Evolutionary conservation across 2,797 vertebrate species (phyloP), one percentile per base, ranked within the genome.

Genomic region (Sebastes vulpes): DNA sequence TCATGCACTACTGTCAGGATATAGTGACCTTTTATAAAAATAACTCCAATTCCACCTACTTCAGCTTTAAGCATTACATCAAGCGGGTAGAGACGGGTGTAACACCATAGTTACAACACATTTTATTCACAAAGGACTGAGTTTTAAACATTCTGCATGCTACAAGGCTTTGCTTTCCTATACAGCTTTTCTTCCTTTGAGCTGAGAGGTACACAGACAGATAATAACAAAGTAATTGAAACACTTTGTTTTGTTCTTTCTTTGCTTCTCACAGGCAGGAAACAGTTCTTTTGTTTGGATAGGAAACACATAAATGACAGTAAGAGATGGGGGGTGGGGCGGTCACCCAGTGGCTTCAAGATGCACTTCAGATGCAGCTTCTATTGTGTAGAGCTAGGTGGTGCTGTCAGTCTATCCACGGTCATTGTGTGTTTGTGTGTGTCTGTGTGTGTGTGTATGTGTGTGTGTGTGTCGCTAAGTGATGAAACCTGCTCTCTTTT

Each of bases 331-430:
- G 21, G 9, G 26, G 21, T 28, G 12, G n/a, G 16, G 25, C 8
- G 52, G 6, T n/a, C 20, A 8, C 25, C 11, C 2, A 7, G 28
- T 32, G 31, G 48, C 42, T 65, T 57, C 16, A 69, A 25, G 42
- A 23, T 52, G n/a, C 46, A 31, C 21, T 72, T 75, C 4, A 67
- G 25, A 69, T 93, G 91, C 74, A 93, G 89, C 90, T 75, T 81
- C 70, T 63, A 25, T 79, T 85, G 64, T 74, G 70, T 18, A 21
- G 79, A 84, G 90, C 90, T 94, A 95, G 94, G 90, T 88, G 93
- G 94, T 93, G 94, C 94, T 94, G 90, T 92, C 79, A 87, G 82
- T 89, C 92, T 86, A 79, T 77, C 65, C 77, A 83, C 77, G 67
- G 28, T 63, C 31, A 14, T 2, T 56, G 28, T 59, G 65, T 77